Evolutionary conservation across 2,113 vertebrate species (phyloP), one percentile per base, ranked within the genome.

Genomic region (Malaclemys terrapin): DNA sequence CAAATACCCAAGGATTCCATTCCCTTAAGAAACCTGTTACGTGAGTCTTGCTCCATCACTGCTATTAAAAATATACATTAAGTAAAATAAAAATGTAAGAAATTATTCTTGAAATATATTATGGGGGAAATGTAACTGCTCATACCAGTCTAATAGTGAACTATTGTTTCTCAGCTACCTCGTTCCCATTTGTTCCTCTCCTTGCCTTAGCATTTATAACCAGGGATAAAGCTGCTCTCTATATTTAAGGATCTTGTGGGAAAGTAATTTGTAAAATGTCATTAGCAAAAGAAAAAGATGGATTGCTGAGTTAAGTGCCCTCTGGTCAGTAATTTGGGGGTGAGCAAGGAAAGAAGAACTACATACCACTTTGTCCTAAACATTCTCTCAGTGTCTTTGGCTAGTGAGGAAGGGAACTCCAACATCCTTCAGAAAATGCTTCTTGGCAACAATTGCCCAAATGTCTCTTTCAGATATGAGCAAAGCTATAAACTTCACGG

Each of bases 391-490:
- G n/a, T 42, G 35, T 50, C 24, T 25, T 27, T 84, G 56, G 47
- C 49, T 52, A 52, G 8, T 65, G 19, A 79, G 31, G 57, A 65
- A 16, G 29, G 8, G 24, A 56, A n/a, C 16, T 12, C 75, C 62
- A 69, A 47, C 22, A 80, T 27, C 42, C 50, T n/a, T 90, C 69
- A 42, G 59, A 14, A 87, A 78, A 38, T 0, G 54, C 38, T 31
- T 54, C 65, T 65, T 82, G 29, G 82, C 47, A 82, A 45, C 24
- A 53, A 69, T 53, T 84, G 79, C 10, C 52, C 31, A 12, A 56
- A 83, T 20, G 49, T n/a, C 50, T 35, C 49, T 35, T 79, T 22
- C 52, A 45, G 17, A 6, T 0, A 0, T 31, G 14, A 6, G 0
- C 86, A 72, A 29, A 0, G 11, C 75, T 84, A 31, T 0, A 1